Base-by-base conservation (phyloP, 2,888 invertebrate genomes). In the Mythimna vitellina region DNA sequence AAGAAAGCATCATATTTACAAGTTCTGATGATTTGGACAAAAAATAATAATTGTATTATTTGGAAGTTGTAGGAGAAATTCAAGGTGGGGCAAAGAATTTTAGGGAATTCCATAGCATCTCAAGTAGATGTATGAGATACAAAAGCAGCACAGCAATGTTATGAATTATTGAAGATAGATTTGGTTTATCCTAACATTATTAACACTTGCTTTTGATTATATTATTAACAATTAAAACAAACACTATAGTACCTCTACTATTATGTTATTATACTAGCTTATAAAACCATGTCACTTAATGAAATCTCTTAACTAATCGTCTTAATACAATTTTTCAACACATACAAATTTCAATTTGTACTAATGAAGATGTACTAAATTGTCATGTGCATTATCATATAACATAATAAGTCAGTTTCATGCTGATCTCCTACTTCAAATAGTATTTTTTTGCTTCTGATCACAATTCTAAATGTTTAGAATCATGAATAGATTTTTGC, bases 291-390 rank as follows among this genome's bases (percentile, higher is more conserved):
- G 70, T 71, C 79, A 60, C 84, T 79, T 80, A 80, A 74, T 70
- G 75, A 81, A 83, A 81, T 64, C 71, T 73, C 78, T 76, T 80
- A 85, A 78, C 80, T 85, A 82, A 85, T 81, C 53, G 14, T 64
- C 81, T 73, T 80, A 83, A 75, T 76, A 61, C 53, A 73, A 82
- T 74, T 78, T 70, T 80, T 70, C 68, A 81, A 82, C 75, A 76
- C 81, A 72, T 73, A 76, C 70, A 70, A 85, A 83, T 85, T 86
- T 78, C 74, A 85, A 89, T 90, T 92, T 92, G 92, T 92, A 92
- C 92, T 92, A 92, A 90, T 81, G 74, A 83, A 81, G 78, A 88
- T 91, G 91, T 92, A 92, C 92, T 91, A 89, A 83, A 70, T 69
- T 75, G 78, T 82, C 76, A 81, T 71, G 69, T 73, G 68, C 81